Evolutionary conservation across 2,797 vertebrate genomes (phyloP), one percentile per base, ranked within the genome.

Genomic region (Betta splendens): DNA sequence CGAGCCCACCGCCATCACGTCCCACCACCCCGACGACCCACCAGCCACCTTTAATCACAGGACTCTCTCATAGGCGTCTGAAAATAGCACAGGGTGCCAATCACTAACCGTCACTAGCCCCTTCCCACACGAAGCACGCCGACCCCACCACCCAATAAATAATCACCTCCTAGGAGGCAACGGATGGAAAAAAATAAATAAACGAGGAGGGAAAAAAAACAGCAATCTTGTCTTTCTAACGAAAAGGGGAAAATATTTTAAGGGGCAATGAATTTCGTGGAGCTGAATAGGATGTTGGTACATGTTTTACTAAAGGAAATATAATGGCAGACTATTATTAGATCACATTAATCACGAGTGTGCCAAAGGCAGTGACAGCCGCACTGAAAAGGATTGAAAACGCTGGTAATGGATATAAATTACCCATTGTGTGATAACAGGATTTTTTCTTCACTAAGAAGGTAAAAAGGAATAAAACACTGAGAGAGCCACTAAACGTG

Each of bases 381-480:
- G 90, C 93, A 91, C 95, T 98, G 97, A 99, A 98, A 98, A 96
- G 96, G 96, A 98, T 97, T 98, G 97, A 99, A 99, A 98, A 97
- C 94, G 94, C 93, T 97, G 94, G 96, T 98, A 98, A 98, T 98
- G 96, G 96, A 98, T 99, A 99, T 98, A 98, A 99, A 98, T 99
- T 98, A 97, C 95, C 96, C 95, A 98, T 99, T 98, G 96, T 99
- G 95, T 98, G 97, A 98, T 98, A 98, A 98, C 98, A 98, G 96
- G 96, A 97, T 98, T 98, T 99, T 89, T 97, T 95, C 81, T 79
- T 83, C 85, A 94, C 95, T 97, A 97, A 97, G 95, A 98, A 98
- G 95, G 96, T 98, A 90, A 90, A 86, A 88, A 95, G 95, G 94
- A 97, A 98, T 96, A 97, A 97, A 98, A 97, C 94, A 97, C 73